Percentiles rank a stretch among this genome's conserved stretches.
Evolutionary conservation across 2,113 vertebrate species (phyloP).

Genomic region (Megaceryle maxima): DNA sequence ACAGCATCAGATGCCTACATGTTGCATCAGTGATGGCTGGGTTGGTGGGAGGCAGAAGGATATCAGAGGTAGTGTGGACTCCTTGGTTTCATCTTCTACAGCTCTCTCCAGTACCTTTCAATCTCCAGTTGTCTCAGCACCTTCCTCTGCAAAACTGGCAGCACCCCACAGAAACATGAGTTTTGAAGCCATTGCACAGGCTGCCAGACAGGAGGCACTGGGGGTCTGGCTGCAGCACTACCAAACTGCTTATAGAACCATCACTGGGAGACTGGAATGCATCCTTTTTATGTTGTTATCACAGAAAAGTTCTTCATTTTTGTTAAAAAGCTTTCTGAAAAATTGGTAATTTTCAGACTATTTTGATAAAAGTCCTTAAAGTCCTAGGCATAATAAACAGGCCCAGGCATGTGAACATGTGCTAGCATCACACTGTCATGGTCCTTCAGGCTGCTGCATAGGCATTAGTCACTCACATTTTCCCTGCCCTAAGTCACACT

Average conservation of each 20-base stretch:
- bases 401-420: rapidly evolving
- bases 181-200: neutral
- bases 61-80: neutral
- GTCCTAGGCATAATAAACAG: neutral
- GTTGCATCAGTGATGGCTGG: rapidly evolving
- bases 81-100: rapidly evolving
- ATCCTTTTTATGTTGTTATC: rapidly evolving
- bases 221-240: neutral
- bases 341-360: neutral
- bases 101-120: neutral
- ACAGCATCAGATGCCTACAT: neutral
- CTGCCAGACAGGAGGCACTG: neutral
- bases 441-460: neutral
- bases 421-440: rapidly evolving
- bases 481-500: neutral
- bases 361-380: neutral
- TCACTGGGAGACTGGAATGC: neutral
- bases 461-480: neutral
- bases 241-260: neutral
- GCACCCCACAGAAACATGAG: neutral
- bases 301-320: neutral
- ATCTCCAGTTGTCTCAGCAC: neutral
- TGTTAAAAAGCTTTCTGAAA: neutral
- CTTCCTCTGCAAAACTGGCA: neutral
- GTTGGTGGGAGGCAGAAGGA: neutral